Base-by-base conservation (phyloP, 2,888 invertebrate genomes). In the Latheticus oryzae region DNA sequence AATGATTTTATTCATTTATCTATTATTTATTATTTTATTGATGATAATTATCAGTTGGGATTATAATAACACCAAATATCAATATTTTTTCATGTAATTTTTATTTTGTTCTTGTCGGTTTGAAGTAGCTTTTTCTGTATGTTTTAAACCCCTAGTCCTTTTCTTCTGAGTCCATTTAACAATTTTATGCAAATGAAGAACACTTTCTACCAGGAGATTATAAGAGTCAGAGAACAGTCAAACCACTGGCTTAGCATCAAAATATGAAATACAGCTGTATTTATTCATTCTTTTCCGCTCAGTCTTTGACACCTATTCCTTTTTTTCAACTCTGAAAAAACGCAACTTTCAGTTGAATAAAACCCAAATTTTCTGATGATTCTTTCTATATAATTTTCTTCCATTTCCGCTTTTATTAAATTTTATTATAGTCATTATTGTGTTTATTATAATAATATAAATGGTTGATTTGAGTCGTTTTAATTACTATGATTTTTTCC, bases 181-280 rank as follows among this genome's bases (percentile, higher is more conserved):
- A 54, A 50, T 58, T 58, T 60, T 70, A 70, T 70, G 73, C 71
- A 73, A 73, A 73, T 73, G 67, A 68, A 67, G 70, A 72, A 67
- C 67, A 63, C 61, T 62, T 68, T 63, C 23, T 48, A 72, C 9
- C 56, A 73, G 73, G 73, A 71, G 51, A 63, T 12, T 66, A 73
- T 64, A 24, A 12, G 28, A 24, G 2, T 19, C 15, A 42, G 33
- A 47, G 56, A 57, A 54, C 48, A 16, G 16, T 42, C 28, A 13
- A 24, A 37, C 8, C 26, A n/a, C 13, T 8, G 8, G 5, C 35
- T 24, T 11, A 15, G 35, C 48, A 35, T 35, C 24, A 35, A 51
- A 38, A 28, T 30, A 51, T 38, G 40, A 48, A 48, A 48, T 48
- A 35, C 48, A 24, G 35, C 35, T 35, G 48, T 33, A 48, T 35